These are phyloP conservation scores for Horisme vitalbata DNA, from an alignment of 2,888 invertebrate genomes.

Conservation along the genomic window DNA sequence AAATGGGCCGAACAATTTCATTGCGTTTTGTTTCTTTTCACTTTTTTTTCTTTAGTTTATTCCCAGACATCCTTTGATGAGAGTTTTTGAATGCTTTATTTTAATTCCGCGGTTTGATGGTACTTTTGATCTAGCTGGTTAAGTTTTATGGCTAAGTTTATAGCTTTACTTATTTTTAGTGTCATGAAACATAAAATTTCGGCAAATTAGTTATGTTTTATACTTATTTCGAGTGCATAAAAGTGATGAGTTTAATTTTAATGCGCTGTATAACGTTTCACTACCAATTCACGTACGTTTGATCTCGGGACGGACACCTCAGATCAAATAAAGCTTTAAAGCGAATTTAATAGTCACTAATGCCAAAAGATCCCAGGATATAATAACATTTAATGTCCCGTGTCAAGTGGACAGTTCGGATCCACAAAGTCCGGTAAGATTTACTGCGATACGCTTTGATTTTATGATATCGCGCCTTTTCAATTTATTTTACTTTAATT, in stretches of 20 bases:
- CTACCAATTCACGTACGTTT: slow-evolving; percentile 19
- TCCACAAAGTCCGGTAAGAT: slow-evolving; percentile 67
- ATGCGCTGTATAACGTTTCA: slow-evolving; percentile 15
- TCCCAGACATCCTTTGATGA: slow-evolving; percentile 77
- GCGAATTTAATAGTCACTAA: slow-evolving; percentile 56
- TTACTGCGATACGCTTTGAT: slow-evolving; percentile 75
- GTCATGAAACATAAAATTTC: too few relatives aligned
- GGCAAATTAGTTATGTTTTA: too few relatives aligned
- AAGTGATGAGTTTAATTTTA: slow-evolving; percentile 8
- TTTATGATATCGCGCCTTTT: slow-evolving; percentile 57
- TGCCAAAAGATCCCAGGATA: slow-evolving; percentile 58
- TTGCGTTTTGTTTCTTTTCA: slow-evolving; percentile 58
- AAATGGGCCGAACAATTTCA: slow-evolving; percentile 80
- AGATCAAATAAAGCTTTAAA: slow-evolving; percentile 41
- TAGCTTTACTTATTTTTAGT: slow-evolving; percentile 10
- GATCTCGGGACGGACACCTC: slow-evolving; percentile 29
- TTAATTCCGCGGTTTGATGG: slow-evolving; percentile 54
- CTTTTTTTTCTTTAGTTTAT: slow-evolving; percentile 53
- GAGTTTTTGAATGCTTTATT: slow-evolving; percentile 55
- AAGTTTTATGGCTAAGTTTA: slow-evolving; percentile 30
- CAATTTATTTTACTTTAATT: slow-evolving; percentile 38
- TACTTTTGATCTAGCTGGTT: slow-evolving; percentile 27
- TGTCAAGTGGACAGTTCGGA: slow-evolving; percentile 73
- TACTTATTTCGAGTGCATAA: background rate
- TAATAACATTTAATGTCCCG: slow-evolving; percentile 69